These are phyloP conservation scores for Sialia sialis DNA, from an alignment of 2,113 vertebrate species.

Conservation along the genomic window DNA sequence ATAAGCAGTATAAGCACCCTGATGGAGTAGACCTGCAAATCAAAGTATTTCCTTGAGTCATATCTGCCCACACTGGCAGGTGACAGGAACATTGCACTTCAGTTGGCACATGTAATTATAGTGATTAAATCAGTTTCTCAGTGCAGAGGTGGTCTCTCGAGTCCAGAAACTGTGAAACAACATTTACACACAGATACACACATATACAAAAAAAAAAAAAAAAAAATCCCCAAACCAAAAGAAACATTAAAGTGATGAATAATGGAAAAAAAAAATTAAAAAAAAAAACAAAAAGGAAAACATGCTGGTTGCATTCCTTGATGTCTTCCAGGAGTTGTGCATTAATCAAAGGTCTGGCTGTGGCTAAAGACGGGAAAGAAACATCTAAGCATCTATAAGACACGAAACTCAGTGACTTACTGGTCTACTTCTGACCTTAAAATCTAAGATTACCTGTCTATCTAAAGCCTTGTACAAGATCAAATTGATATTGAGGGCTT, in stretches of 20 bases:
- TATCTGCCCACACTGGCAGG: not conserved
- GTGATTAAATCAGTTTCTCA: not conserved
- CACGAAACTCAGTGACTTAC: not conserved
- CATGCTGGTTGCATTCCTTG: not conserved
- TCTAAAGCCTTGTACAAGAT: not conserved
- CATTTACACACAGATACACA: not conserved
- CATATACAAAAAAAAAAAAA: no score
- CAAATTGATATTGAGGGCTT: not conserved
- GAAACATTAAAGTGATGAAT: not conserved
- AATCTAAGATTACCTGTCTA: not conserved
- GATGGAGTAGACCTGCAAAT: not conserved
- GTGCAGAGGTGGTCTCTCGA: not conserved
- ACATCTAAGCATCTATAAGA: not conserved
- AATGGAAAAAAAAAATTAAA: rapidly evolving
- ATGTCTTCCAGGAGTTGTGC: not conserved
- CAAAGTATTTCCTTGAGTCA: not conserved
- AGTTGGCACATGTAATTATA: not conserved
- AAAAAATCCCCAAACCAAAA: not conserved
- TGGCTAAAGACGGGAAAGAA: not conserved
- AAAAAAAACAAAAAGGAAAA: not conserved
- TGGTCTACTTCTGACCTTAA: not conserved
- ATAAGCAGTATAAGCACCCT: not conserved
- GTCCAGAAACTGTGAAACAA: not conserved
- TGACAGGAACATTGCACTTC: not conserved
- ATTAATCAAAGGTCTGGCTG: not conserved